Evolutionary conservation across 2,888 invertebrate genomes (phyloP), one percentile per base, ranked within the genome.

Genomic region (Rhogogaster chlorosoma): DNA sequence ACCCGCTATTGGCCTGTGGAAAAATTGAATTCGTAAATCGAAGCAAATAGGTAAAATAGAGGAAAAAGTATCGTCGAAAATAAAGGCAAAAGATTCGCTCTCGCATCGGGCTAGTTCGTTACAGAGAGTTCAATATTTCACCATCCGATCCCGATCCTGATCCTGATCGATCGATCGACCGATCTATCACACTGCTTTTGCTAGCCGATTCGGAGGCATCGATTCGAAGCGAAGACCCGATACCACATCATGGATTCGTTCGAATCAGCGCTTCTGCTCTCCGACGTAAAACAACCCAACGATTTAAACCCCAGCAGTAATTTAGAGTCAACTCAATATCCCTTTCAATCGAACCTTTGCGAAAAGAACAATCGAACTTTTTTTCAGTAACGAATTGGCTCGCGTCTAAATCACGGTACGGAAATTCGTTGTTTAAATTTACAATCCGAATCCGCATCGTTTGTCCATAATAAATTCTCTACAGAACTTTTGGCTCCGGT

Each of bases 1-100:
- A 0, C 99, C 99, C 0, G 99, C 99, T 85, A 99, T 98, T 0
- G 99, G 99, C 87, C 99, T 98, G 93, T 70, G 92, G 91, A 86
- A 86, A 61, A 83, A 67, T 64, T 49, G 67, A 70, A 86, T 67
- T 70, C 29, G 67, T 83, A 45, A 61, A 80, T 83, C 45, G 42
- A n/a, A n/a, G 10, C n/a, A 75, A n/a, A 71, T 45, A 22, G 42
- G 22, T n/a, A 12, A 49, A 38, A 6, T 45, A 45, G 87, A 86
- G 61, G 26, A 36, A 87, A 22, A 29, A 71, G 45, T 22, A 73
- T 10, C 26, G 42, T 42, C 42, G 15, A 45, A 64, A 42, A 15
- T 67, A 67, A 32, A 67, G 29, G 32, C 18, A 32, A 67, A 53
- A 53, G n/a, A 18, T 32, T 32, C 67, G 32, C 26, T 67, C 67